Percentiles rank a stretch among this genome's conserved stretches.
Conservation (phyloP, 1,140 invertebrate genomes). For the Solen grandis region DNA sequence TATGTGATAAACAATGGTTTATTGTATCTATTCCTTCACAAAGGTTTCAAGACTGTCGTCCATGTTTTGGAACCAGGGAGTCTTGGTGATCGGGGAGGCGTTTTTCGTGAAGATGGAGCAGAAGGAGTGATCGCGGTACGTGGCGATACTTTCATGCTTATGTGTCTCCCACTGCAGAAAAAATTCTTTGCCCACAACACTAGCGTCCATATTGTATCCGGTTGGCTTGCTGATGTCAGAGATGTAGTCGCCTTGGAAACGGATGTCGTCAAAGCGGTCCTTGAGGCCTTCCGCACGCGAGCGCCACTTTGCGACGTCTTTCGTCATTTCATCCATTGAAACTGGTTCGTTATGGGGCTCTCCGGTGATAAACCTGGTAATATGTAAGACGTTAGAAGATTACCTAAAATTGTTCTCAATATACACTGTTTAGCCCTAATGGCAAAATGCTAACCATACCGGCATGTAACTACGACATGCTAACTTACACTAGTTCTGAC, state of each 20-base stretch:
- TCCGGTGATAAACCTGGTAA: slow-evolving; percentile 30
- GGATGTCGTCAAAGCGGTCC: background rate
- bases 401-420: background rate
- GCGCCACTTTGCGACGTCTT: slow-evolving; percentile 12
- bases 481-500: no score
- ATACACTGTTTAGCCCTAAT: background rate
- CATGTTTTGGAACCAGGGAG: no score
- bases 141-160: slow-evolving; percentile 9
- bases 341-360: slow-evolving; percentile 8
- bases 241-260: slow-evolving; percentile 28
- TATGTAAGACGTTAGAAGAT: background rate
- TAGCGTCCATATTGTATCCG: background rate
- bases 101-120: no score
- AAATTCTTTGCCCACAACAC: background rate
- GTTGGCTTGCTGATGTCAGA: background rate
- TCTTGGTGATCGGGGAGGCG: no score
- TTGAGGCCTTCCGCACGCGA: background rate
- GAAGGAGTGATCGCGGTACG: slow-evolving; percentile 6
- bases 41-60: no score
- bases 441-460: background rate
- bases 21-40: no score
- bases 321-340: background rate
- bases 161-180: slow-evolving; percentile 16
- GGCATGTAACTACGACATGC: no score
- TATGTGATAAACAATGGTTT: no score